Conservation (phyloP, 2,113 vertebrate species). For the Nothocercus nigrocapillus region DNA sequence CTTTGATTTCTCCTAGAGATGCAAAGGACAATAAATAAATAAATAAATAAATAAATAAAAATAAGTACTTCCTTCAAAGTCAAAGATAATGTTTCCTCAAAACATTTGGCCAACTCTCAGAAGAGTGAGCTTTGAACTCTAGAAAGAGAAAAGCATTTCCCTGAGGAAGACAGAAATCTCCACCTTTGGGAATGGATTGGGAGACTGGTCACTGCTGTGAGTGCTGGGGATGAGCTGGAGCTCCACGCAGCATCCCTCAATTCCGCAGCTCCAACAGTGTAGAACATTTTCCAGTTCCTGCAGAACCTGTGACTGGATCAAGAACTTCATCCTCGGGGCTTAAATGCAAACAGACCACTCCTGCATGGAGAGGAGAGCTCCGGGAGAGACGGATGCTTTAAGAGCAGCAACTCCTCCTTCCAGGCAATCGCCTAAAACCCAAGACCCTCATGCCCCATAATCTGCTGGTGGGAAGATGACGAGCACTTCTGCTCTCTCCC, state of each 20-base stretch:
- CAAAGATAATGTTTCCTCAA: background rate
- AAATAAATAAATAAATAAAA: too few species aligned
- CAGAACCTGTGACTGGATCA: background rate
- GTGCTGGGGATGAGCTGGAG: background rate
- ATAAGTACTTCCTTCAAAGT: background rate
- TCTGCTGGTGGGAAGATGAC: background rate
- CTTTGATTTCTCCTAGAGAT: background rate
- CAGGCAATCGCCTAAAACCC: conserved; percentile 6
- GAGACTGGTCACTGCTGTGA: fast-evolving
- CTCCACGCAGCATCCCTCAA: fast-evolving
- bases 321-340: background rate
- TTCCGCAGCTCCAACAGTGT: background rate
- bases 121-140: too few species aligned
- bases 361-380: background rate
- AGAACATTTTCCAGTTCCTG: background rate
- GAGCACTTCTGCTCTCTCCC: background rate
- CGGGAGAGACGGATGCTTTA: conserved; percentile 17
- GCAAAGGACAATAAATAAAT: background rate
- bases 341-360: background rate
- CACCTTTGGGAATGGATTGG: background rate
- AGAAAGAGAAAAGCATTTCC: background rate
- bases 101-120: background rate
- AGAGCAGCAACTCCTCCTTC: conserved; percentile 5
- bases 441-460: conserved; percentile 9
- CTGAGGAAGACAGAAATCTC: background rate